phyloP scores from a whole-genome alignment of 1,140 invertebrate genomes.

The Heliconius congener region DNA sequence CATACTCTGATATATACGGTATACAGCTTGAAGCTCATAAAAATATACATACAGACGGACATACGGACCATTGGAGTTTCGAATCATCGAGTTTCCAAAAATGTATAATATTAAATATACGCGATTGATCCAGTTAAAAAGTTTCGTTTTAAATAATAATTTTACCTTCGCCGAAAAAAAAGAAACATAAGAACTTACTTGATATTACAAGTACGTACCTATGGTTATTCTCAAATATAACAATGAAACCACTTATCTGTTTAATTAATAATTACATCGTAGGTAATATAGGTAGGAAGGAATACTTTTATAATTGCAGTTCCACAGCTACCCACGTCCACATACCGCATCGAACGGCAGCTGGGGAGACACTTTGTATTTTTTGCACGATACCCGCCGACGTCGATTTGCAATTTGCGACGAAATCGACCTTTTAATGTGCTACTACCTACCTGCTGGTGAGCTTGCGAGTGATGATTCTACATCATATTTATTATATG shows the following conservation, averaged over 20 bases:
- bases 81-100: too few relatives aligned
- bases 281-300: not conserved
- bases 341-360: constrained; percentile 46
- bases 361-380: constrained; percentile 59
- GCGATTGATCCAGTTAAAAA: too few relatives aligned
- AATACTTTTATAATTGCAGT: not conserved
- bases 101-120: too few relatives aligned
- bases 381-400: constrained; percentile 58
- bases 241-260: not conserved
- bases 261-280: constrained; percentile 24
- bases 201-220: not conserved
- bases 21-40: too few relatives aligned
- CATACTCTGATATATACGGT: too few relatives aligned
- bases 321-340: constrained; percentile 15
- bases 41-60: too few relatives aligned
- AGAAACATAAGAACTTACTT: not conserved
- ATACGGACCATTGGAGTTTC: too few relatives aligned
- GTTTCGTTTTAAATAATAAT: too few relatives aligned
- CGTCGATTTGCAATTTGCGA: constrained; percentile 68
- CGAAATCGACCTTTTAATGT: constrained; percentile 51
- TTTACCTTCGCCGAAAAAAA: not conserved
- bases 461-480: not conserved
- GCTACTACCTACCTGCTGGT: constrained; percentile 50
- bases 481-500: not conserved
- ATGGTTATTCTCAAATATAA: not conserved